Evolutionary conservation across 2,113 vertebrate species (phyloP).

Genomic region (Hippolais icterina): DNA sequence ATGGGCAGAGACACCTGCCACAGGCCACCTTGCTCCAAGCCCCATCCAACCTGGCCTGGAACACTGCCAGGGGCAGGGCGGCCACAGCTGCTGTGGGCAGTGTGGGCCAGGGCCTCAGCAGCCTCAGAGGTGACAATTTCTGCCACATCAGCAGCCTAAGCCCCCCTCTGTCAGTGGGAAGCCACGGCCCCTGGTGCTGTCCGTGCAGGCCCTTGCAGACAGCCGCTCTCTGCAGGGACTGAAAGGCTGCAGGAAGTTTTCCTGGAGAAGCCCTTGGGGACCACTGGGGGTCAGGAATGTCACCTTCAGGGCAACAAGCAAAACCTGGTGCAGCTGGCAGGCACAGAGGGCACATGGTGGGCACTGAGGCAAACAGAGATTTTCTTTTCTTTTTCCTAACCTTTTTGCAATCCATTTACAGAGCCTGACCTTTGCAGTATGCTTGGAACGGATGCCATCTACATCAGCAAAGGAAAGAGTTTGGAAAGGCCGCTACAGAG

Average conservation of each 20-base stretch:
- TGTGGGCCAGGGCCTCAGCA: neutral
- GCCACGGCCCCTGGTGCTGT: neutral
- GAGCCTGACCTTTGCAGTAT: neutral
- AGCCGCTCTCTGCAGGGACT: neutral
- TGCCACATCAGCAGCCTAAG: neutral
- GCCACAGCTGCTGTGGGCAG: neutral
- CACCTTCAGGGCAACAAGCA: neutral
- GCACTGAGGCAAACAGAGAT: neutral
- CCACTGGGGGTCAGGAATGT: neutral
- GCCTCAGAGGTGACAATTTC: too few relatives aligned
- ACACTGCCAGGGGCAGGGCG: neutral
- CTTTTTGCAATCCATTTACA: neutral
- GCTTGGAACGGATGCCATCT: neutral
- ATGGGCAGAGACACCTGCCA: neutral
- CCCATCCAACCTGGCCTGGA: neutral
- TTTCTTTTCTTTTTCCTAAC: neutral
- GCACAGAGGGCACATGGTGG: neutral
- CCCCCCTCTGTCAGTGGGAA: neutral
- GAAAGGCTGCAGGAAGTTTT: neutral
- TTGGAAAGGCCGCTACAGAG: neutral
- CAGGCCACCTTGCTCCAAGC: too few relatives aligned
- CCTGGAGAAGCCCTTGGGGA: neutral
- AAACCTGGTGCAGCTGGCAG: fast-evolving
- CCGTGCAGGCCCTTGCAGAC: neutral
- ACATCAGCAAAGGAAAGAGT: neutral